Conservation (phyloP, 2,888 invertebrate genomes). For the Pristionchus mayeri region DNA sequence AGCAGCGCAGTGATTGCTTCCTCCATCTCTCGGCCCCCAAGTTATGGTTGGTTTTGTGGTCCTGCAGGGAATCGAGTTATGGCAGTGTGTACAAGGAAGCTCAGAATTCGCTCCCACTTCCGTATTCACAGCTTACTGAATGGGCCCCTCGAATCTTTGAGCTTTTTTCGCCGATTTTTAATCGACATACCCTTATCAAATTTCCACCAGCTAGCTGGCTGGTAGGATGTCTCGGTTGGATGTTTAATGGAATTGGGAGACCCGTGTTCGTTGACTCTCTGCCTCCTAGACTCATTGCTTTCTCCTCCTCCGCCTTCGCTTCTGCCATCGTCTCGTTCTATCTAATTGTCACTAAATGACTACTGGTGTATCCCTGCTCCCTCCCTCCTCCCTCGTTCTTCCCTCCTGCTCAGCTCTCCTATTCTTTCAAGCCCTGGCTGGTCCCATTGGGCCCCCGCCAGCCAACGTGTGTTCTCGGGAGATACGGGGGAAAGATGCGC, state of each 20-base stretch:
- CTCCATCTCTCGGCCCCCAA: too few species aligned
- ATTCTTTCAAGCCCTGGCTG: background rate
- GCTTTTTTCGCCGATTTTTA: too few species aligned
- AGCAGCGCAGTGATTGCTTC: too few species aligned
- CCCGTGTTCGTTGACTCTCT: background rate
- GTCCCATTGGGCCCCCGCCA: background rate
- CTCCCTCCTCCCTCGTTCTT: background rate
- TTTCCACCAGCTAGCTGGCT: slow-evolving; percentile 42
- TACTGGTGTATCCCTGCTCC: background rate
- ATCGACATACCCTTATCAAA: slow-evolving; percentile 44
- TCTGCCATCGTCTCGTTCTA: slow-evolving; percentile 3
- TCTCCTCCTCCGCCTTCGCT: slow-evolving; percentile 9
- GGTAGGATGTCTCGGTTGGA: background rate
- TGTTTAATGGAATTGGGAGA: slow-evolving; percentile 14
- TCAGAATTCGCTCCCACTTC: too few species aligned
- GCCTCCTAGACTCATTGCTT: background rate
- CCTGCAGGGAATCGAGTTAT: too few species aligned
- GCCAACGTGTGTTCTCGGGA: too few species aligned
- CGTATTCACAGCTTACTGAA: too few species aligned
- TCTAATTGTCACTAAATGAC: slow-evolving; percentile 38
- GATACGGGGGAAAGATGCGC: too few species aligned
- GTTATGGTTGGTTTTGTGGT: too few species aligned
- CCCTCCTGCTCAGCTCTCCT: background rate
- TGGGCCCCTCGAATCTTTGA: too few species aligned
- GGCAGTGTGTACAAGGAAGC: too few species aligned